These are phyloP conservation scores for Drosophila nr. medialis DNA, from an alignment of 2,888 invertebrate genomes.

Conservation along the genomic window DNA sequence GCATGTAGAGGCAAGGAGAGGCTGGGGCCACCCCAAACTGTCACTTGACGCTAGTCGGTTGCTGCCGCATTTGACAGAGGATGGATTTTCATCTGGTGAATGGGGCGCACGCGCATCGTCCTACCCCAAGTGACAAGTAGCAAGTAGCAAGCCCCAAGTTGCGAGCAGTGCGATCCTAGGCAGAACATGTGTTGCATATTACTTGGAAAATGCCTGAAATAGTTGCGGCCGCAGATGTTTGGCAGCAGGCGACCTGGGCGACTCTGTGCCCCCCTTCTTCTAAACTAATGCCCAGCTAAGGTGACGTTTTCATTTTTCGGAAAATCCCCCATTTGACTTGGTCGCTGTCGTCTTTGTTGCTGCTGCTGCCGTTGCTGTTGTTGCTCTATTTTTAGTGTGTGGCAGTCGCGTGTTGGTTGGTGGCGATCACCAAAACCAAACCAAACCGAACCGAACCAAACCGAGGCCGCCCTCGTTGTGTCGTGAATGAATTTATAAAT, in stretches of 20 bases:
- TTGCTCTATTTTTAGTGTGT: constrained; percentile 65
- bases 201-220: constrained; percentile 78
- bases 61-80: constrained; percentile 55
- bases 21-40: constrained; percentile 42
- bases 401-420: constrained; percentile 43
- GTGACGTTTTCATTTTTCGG: constrained; percentile 79
- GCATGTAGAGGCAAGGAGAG: background rate
- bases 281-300: constrained; percentile 71
- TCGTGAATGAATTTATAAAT: constrained; percentile 79
- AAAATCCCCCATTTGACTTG: constrained; percentile 74
- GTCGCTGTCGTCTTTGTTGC: constrained; percentile 29
- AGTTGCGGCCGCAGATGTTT: constrained; percentile 62
- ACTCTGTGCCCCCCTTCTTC: constrained; percentile 14
- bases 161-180: constrained; percentile 18
- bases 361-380: constrained; percentile 4
- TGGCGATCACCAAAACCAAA: constrained; percentile 13
- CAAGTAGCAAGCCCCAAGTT: background rate
- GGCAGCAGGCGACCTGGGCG: constrained; percentile 34
- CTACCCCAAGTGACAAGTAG: constrained; percentile 5
- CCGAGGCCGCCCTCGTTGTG: constrained; percentile 46
- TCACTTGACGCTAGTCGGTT: constrained; percentile 64
- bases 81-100: constrained; percentile 43
- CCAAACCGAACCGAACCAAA: background rate
- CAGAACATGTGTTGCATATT: constrained; percentile 77
- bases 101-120: constrained; percentile 67